A percentile compares a stretch with the other conserved stretches of the same genome.
Conservation (phyloP, 1,140 invertebrate species). For the Trichoplusia ni region DNA sequence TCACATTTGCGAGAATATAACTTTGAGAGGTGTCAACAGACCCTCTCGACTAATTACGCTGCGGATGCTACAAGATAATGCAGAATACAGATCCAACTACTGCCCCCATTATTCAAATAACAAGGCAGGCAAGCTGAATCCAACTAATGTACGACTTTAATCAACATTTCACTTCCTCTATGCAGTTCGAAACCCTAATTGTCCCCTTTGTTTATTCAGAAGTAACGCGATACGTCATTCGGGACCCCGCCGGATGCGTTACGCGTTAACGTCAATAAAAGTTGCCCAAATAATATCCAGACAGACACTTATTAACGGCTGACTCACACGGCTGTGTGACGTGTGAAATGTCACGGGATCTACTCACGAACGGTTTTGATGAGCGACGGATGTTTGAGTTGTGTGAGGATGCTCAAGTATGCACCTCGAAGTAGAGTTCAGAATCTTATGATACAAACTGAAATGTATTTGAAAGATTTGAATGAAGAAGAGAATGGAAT, state of each 20-base stretch:
- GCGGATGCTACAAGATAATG: not conserved
- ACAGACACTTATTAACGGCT: slow-evolving; percentile 67
- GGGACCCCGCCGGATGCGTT: slow-evolving; percentile 66
- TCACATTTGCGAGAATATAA: not conserved
- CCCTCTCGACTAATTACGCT: not conserved
- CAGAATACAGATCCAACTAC: not conserved
- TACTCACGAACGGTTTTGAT: not conserved
- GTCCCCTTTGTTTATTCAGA: slow-evolving; percentile 72
- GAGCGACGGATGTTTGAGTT: slow-evolving; percentile 18
- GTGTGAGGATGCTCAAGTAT: not conserved
- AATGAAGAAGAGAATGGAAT: too few species aligned
- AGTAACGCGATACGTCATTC: slow-evolving; percentile 73
- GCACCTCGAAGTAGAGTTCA: not conserved
- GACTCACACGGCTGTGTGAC: slow-evolving; percentile 42
- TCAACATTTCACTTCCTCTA: slow-evolving; percentile 60
- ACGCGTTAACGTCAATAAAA: slow-evolving; percentile 75
- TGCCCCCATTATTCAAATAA: slow-evolving; percentile 20
- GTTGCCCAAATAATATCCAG: slow-evolving; percentile 58
- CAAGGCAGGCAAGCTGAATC: slow-evolving; percentile 17
- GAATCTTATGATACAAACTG: not conserved
- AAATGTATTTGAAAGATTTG: too few species aligned
- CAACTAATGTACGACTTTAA: slow-evolving; percentile 41
- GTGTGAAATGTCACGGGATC: slow-evolving; percentile 26
- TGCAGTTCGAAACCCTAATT: slow-evolving; percentile 61
- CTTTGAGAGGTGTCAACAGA: not conserved